Conservation (phyloP, 2,113 vertebrate genomes). For the Hoplias malabaricus region DNA sequence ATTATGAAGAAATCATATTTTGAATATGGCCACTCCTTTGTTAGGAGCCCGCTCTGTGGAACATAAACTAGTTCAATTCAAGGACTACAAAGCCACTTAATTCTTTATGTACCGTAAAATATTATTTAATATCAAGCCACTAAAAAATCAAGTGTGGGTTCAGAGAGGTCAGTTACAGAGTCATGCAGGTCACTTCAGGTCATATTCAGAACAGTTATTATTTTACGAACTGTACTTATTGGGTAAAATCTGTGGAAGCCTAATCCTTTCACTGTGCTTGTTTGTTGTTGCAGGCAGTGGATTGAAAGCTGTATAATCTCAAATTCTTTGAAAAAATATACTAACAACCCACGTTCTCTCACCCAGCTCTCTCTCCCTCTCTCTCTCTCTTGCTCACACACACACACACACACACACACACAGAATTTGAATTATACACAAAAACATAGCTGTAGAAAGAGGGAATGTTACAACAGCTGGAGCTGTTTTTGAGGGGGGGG, state of each 20-base stretch:
- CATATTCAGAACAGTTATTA: neutral
- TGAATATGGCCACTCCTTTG: too few species aligned
- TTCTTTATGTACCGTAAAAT: too few species aligned
- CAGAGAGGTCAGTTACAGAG: neutral
- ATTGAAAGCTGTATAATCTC: neutral
- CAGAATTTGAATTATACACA: neutral
- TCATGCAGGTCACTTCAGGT: neutral
- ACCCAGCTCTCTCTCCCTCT: neutral
- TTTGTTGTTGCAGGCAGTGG: neutral
- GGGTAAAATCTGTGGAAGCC: neutral
- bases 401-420: slow-evolving; percentile 7
- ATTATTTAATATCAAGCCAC: too few species aligned
- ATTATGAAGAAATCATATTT: too few species aligned
- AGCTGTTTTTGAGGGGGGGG: slow-evolving; percentile 28
- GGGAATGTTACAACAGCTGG: slow-evolving; percentile 36
- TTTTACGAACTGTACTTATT: neutral
- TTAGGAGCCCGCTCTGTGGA: too few species aligned
- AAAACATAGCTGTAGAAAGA: neutral
- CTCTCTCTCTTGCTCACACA: neutral
- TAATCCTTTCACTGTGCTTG: neutral
- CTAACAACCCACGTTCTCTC: neutral
- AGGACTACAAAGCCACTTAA: too few species aligned
- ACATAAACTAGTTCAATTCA: too few species aligned
- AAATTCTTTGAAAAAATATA: neutral
- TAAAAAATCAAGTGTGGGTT: too few species aligned